phyloP scores from a whole-genome alignment of 2,113 vertebrate species.

The Acanthisitta chloris region DNA sequence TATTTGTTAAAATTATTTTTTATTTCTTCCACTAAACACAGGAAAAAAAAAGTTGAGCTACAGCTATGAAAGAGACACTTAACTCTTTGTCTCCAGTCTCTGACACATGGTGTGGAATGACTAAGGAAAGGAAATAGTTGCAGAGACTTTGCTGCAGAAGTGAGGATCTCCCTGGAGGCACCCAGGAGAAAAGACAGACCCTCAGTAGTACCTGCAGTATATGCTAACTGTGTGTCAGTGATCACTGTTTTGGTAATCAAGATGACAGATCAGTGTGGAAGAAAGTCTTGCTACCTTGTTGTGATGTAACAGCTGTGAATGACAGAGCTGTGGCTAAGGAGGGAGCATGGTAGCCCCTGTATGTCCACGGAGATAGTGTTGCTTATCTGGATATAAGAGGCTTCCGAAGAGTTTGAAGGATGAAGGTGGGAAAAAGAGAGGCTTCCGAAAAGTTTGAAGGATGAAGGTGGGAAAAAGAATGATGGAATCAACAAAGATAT shows the following conservation, averaged over 20 bases:
- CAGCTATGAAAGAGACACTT: not conserved
- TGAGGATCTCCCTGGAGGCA: not conserved
- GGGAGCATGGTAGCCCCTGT: no score
- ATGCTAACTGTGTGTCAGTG: no score
- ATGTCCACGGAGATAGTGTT: fast-evolving
- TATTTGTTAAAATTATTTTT: not conserved
- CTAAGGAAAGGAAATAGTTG: not conserved
- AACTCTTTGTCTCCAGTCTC: not conserved
- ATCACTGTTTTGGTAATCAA: not conserved
- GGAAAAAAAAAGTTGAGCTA: not conserved
- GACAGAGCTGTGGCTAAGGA: not conserved
- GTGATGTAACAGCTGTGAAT: not conserved
- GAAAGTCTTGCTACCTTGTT: not conserved
- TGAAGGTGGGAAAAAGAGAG: not conserved
- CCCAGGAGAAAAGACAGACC: not conserved
- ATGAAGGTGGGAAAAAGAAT: not conserved
- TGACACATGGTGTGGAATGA: not conserved
- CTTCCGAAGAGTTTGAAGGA: not conserved
- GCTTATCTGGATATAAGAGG: not conserved
- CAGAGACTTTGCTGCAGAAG: not conserved
- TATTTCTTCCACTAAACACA: not conserved
- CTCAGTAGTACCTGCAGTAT: not conserved
- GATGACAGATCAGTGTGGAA: not conserved
- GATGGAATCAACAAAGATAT: not conserved
- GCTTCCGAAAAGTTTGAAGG: not conserved